These are phyloP conservation scores for Agonopterix alstromeriana DNA, from an alignment of 2,888 invertebrate genomes.

Conservation along the genomic window DNA sequence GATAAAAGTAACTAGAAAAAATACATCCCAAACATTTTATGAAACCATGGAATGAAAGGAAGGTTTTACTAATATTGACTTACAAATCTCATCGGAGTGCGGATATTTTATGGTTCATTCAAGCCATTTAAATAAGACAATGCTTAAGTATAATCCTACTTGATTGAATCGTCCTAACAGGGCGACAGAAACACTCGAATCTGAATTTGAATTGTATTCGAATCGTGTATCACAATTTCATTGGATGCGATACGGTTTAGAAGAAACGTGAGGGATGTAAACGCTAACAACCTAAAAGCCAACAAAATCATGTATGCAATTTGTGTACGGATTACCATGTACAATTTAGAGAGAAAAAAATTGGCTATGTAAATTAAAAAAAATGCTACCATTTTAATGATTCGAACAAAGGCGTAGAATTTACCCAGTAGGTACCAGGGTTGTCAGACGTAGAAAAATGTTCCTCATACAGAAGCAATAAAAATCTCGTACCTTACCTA, in stretches of 20 bases:
- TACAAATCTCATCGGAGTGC: slow-evolving; percentile 18
- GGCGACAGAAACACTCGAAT: slow-evolving; percentile 36
- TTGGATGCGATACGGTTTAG: slow-evolving; percentile 54
- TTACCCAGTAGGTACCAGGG: too few species aligned
- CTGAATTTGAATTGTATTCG: slow-evolving; percentile 66
- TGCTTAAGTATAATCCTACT: slow-evolving; percentile 46
- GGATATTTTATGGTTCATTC: slow-evolving; percentile 36
- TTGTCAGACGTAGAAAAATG: too few species aligned
- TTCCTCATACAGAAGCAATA: too few species aligned
- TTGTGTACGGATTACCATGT: slow-evolving; percentile 49
- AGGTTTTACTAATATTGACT: slow-evolving; percentile 12
- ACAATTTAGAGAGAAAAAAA: slow-evolving; percentile 1
- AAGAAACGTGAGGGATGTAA: slow-evolving; percentile 35
- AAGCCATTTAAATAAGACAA: slow-evolving; percentile 51
- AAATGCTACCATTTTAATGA: too few species aligned
- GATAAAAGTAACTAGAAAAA: too few species aligned
- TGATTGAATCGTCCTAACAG: slow-evolving; percentile 54
- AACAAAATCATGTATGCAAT: slow-evolving; percentile 63
- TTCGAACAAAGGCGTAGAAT: too few species aligned
- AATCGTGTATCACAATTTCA: slow-evolving; percentile 38
- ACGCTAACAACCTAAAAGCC: slow-evolving; percentile 46
- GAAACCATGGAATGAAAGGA: slow-evolving; percentile 4
- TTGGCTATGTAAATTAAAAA: too few species aligned
- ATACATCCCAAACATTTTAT: background rate
- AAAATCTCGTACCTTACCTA: too few species aligned